Percentiles rank a stretch among this genome's conserved stretches.
Conservation (phyloP, 2,888 invertebrate genomes). For the Frankliniella fusca region DNA sequence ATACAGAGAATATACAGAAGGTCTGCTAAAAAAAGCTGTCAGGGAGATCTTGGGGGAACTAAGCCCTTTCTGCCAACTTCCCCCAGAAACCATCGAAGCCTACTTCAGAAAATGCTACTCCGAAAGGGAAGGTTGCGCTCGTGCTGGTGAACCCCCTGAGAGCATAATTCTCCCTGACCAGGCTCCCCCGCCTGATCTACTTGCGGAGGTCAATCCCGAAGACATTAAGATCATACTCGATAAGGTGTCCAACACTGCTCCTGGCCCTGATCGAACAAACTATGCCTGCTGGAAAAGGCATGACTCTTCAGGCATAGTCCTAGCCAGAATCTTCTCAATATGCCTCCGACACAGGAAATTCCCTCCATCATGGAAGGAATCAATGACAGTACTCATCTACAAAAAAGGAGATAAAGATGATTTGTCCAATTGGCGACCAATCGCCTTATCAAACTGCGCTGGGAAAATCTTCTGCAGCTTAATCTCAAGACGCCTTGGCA, state of each 20-base stretch:
- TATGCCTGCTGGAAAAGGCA: slow-evolving; percentile 36
- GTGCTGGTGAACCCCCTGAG: no score
- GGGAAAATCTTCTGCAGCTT: slow-evolving; percentile 40
- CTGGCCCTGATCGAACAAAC: slow-evolving; percentile 39
- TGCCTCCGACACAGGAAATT: slow-evolving; percentile 42
- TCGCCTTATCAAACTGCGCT: slow-evolving; percentile 41
- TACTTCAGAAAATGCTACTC: no score
- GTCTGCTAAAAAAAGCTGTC: no score
- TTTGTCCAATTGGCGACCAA: slow-evolving; percentile 43
- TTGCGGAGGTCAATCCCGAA: background rate
- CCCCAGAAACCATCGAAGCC: no score
- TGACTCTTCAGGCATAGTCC: slow-evolving; percentile 36
- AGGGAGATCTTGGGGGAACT: no score
- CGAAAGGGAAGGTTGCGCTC: no score
- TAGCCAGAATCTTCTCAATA: slow-evolving; percentile 38
- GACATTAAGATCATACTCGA: background rate
- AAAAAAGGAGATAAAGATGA: slow-evolving; percentile 36
- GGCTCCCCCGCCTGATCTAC: background rate
- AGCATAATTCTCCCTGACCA: no score
- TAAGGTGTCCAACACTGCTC: slow-evolving; percentile 37
- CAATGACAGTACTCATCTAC: slow-evolving; percentile 34
- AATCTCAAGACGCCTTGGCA: slow-evolving; percentile 28
- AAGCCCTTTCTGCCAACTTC: no score
- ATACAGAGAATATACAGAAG: no score
- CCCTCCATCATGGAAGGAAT: slow-evolving; percentile 34